These are phyloP conservation scores for Tricholauxania praeusta DNA, from an alignment of 2,888 invertebrate species.

Conservation along the genomic window DNA sequence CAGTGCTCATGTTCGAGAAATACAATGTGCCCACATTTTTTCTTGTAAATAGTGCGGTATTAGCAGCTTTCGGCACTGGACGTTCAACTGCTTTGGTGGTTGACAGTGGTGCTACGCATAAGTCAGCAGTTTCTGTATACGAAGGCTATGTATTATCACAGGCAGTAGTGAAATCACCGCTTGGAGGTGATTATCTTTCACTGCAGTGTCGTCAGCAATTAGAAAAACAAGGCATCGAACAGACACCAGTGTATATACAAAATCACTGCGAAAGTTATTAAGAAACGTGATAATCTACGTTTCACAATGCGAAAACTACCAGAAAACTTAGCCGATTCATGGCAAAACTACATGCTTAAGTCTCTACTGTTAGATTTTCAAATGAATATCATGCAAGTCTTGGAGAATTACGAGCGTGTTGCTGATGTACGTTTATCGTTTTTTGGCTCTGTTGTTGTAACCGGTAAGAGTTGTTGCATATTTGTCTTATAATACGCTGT, in stretches of 20 bases:
- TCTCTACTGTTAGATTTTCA: too few relatives aligned
- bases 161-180: slow-evolving; percentile 94
- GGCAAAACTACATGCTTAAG: too few relatives aligned
- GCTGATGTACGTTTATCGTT: too few relatives aligned
- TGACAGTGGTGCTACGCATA: slow-evolving; percentile 97
- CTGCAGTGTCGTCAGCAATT: slow-evolving; percentile 79
- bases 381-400: too few relatives aligned
- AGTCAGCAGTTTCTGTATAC: slow-evolving; percentile 97
- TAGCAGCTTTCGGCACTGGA: slow-evolving; percentile 98
- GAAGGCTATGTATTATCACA: too few relatives aligned
- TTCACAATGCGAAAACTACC: too few relatives aligned
- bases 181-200: slow-evolving; percentile 95
- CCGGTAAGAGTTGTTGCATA: too few relatives aligned
- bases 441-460: too few relatives aligned
- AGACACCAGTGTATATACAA: slow-evolving; percentile 84
- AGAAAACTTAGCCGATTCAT: too few relatives aligned
- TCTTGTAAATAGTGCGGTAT: slow-evolving; percentile 95
- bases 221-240: slow-evolving; percentile 75
- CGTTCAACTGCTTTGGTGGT: slow-evolving; percentile 87
- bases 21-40: slow-evolving; percentile 99
- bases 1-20: slow-evolving; percentile 98
- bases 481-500: too few relatives aligned
- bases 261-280: slow-evolving; percentile 83
- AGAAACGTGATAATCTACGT: too few relatives aligned
- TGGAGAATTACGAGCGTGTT: too few relatives aligned